Base-by-base conservation (phyloP, 1,140 invertebrate species). In the Chrysomallon squamiferum region DNA sequence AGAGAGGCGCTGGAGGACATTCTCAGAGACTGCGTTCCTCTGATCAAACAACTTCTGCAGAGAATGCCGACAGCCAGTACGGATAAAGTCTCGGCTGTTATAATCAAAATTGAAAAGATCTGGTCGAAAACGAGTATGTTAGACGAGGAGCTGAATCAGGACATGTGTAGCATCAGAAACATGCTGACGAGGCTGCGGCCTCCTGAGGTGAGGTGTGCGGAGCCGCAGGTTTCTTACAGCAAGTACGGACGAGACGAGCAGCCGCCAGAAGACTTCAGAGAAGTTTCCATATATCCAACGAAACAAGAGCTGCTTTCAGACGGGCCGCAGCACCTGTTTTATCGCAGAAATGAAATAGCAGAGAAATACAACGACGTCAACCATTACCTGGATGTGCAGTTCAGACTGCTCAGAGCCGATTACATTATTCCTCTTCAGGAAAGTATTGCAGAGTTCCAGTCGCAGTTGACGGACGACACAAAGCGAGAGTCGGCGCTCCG, bases 371-470 rank as follows among this genome's bases (percentile, higher is more conserved):
- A 83, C 6, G 83, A 88, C 77, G 84, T 89, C 0, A 87, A 91
- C 30, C 89, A 93, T 70, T 95, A 95, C 77, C 80, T 95, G 13
- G 91, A 93, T 74, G 87, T 91, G 0, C 93, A 95, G 72, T 93
- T 92, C 75, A 83, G 91, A 13, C 83, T 94, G 2, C 80, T 95
- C 25, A 80, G 91, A 13, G 92, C 94, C 85, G 93, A 95, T 72
- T 85, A 86, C 47, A 64, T 86, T 47, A 63, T 73, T n/a, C 84
- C 87, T n/a, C 62, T 88, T 18, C 62, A 86, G 59, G 68, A 82
- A 20, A 86, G 85, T 35, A 80, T 88, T 29, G 54, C 38, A 18
- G 73, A 78, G 52, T 80, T 74, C 47, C 62, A 67, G 25, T 50
- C 45, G 32, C 56, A 63, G 15, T 38, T 63, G 4, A 58, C 66